Evolutionary conservation across 1,140 invertebrate genomes (phyloP).

Genomic region (Drosophila sturtevanti): DNA sequence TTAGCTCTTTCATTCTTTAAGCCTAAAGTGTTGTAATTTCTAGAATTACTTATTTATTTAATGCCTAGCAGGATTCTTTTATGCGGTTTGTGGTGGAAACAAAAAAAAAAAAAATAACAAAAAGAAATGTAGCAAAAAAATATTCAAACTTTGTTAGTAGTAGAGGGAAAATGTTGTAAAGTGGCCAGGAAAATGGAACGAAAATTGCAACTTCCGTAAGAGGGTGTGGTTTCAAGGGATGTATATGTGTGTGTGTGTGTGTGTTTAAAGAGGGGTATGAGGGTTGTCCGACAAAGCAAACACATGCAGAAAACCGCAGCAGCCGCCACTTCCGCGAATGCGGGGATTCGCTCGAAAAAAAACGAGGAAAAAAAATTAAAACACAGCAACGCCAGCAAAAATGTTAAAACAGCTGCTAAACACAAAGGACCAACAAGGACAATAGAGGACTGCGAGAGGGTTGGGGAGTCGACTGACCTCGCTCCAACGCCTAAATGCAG

Average conservation of each 20-base stretch:
- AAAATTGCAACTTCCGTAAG: conserved; percentile 17
- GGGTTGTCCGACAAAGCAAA: conserved; percentile 47
- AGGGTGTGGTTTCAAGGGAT: neutral
- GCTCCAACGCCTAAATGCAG: conserved; percentile 69
- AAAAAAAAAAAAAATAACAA: neutral
- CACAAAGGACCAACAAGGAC: conserved; percentile 52
- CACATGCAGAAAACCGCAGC: conserved; percentile 68
- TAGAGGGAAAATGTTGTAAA: conserved; percentile 22
- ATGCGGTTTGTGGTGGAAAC: conserved; percentile 5
- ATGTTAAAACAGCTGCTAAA: conserved; percentile 73
- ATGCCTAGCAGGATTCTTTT: conserved; percentile 11
- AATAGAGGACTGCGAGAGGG: conserved; percentile 4
- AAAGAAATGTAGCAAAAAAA: neutral
- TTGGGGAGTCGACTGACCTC: conserved; percentile 17
- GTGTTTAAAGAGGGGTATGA: neutral
- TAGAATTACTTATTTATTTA: conserved; percentile 1
- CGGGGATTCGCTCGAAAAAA: conserved; percentile 37
- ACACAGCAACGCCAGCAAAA: conserved; percentile 56
- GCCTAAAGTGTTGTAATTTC: conserved; percentile 4
- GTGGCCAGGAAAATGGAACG: conserved; percentile 30
- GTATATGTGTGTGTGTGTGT: neutral
- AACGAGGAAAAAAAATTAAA: conserved; percentile 17
- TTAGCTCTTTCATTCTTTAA: neutral
- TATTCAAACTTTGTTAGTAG: conserved; percentile 28
- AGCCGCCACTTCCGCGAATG: conserved; percentile 72